Percentiles rank a stretch among this genome's conserved stretches.
Conservation (phyloP, 1,140 invertebrate genomes). For the Zaprionus vittiger region DNA sequence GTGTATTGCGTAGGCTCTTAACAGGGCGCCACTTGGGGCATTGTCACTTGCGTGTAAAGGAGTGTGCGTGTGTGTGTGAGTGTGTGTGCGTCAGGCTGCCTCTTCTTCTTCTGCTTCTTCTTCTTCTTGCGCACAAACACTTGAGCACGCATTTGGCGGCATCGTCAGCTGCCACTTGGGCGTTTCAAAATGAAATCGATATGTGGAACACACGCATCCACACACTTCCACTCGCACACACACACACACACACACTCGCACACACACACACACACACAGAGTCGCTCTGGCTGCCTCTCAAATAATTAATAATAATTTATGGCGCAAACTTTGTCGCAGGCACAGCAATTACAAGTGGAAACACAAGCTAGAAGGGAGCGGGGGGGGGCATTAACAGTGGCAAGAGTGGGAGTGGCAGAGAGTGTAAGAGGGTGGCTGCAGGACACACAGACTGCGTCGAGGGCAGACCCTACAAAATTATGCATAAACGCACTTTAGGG, state of each 20-base stretch:
- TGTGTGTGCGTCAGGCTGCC: slow-evolving; percentile 33
- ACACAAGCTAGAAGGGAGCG: slow-evolving; percentile 1
- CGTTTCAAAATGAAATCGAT: slow-evolving; percentile 61
- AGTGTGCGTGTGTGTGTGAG: slow-evolving; percentile 11
- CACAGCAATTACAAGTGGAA: slow-evolving; percentile 64
- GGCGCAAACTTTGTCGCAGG: slow-evolving; percentile 50
- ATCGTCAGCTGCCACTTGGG: slow-evolving; percentile 63
- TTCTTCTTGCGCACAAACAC: slow-evolving; percentile 48
- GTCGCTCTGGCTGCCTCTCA: slow-evolving; percentile 22
- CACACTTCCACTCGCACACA: slow-evolving; percentile 6
- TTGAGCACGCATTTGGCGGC: slow-evolving; percentile 57
- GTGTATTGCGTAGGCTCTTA: slow-evolving; percentile 45
- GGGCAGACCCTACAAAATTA: slow-evolving; percentile 63
- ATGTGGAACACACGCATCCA: slow-evolving; percentile 58
- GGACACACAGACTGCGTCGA: neutral
- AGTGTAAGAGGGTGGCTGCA: too few relatives aligned
- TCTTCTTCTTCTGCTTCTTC: slow-evolving; percentile 27
- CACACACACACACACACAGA: neutral
- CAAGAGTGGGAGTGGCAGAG: neutral
- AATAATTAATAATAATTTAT: slow-evolving; percentile 78
- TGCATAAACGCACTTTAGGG: slow-evolving; percentile 81
- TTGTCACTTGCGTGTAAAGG: slow-evolving; percentile 33
- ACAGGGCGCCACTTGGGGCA: slow-evolving; percentile 52
- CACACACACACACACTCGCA: slow-evolving; percentile 7
- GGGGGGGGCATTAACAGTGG: neutral